Evolutionary conservation across 2,113 vertebrate species (phyloP).

Genomic region (Calidris pugnax): DNA sequence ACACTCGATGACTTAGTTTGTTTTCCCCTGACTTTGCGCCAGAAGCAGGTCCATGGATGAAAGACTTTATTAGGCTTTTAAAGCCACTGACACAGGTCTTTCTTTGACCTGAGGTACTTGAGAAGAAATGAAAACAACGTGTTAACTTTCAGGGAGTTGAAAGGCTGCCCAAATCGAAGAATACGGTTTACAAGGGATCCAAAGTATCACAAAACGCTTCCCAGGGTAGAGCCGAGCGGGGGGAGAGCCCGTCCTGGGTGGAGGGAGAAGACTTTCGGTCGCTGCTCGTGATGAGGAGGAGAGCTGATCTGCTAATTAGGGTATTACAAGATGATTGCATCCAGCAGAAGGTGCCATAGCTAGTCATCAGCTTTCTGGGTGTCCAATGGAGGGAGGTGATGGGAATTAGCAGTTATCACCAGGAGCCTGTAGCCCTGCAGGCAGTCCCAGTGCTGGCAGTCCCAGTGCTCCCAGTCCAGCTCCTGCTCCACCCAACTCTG

Average conservation of each 20-base stretch:
- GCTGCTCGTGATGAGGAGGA: background rate
- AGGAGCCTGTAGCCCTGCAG: rapidly evolving
- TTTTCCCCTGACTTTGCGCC: constrained; percentile 70
- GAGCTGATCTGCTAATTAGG: background rate
- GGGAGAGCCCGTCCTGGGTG: constrained; percentile 4
- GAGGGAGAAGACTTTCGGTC: background rate
- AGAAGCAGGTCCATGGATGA: constrained; percentile 58
- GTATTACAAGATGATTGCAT: background rate
- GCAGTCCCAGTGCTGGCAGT: background rate
- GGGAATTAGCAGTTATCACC: background rate
- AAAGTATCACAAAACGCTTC: constrained; percentile 35
- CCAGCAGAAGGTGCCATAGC: background rate
- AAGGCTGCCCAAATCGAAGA: constrained; percentile 50
- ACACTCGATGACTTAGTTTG: constrained; percentile 71
- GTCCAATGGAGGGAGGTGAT: background rate
- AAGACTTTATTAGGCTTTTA: constrained; percentile 72
- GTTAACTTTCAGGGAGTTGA: constrained; percentile 54
- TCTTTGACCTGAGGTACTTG: constrained; percentile 68
- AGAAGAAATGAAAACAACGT: constrained; percentile 66
- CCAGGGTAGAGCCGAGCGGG: background rate
- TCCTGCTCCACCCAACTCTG: background rate
- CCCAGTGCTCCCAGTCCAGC: background rate
- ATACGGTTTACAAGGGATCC: constrained; percentile 45
- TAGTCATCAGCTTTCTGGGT: background rate
- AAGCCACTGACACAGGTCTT: constrained; percentile 65